phyloP scores from a whole-genome alignment of 1,140 invertebrate species.

The Psilanteris sp. region DNA sequence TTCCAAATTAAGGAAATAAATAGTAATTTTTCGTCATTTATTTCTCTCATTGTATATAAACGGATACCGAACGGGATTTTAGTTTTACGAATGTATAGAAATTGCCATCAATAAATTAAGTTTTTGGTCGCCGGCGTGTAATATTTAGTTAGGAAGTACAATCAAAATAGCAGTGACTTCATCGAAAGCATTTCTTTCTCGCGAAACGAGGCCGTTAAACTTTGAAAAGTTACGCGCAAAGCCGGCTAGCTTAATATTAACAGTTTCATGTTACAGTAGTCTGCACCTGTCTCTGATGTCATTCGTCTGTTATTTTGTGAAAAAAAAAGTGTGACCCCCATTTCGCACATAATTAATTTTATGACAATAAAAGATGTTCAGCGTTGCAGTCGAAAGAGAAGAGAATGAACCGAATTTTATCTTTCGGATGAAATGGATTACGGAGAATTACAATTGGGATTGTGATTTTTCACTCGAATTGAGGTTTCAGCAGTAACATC shows the following conservation, averaged over 20 bases:
- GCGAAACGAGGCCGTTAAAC: constrained; percentile 25
- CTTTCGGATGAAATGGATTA: neutral
- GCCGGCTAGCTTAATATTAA: constrained; percentile 15
- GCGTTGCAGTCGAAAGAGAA: neutral
- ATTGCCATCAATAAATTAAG: too few relatives aligned
- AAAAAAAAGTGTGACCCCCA: constrained; percentile 3
- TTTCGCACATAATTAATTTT: constrained; percentile 14
- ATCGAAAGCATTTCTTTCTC: constrained; percentile 11
- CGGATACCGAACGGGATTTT: too few relatives aligned
- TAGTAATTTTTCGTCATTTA: too few relatives aligned
- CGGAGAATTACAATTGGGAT: constrained; percentile 1
- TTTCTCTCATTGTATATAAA: too few relatives aligned
- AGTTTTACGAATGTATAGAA: too few relatives aligned
- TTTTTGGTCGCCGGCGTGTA: too few relatives aligned
- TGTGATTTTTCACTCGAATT: constrained; percentile 6
- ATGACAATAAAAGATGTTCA: neutral
- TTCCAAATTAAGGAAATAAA: too few relatives aligned
- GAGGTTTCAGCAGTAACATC: constrained; percentile 9
- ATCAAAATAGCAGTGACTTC: constrained; percentile 7
- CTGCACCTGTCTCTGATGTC: constrained; percentile 34
- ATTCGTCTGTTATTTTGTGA: constrained; percentile 17
- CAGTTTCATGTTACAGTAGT: constrained; percentile 26
- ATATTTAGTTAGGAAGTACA: too few relatives aligned
- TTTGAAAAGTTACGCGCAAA: constrained; percentile 21
- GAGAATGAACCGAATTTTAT: neutral